phyloP scores from a whole-genome alignment of 2,113 vertebrate species.

The Ondatra zibethicus region DNA sequence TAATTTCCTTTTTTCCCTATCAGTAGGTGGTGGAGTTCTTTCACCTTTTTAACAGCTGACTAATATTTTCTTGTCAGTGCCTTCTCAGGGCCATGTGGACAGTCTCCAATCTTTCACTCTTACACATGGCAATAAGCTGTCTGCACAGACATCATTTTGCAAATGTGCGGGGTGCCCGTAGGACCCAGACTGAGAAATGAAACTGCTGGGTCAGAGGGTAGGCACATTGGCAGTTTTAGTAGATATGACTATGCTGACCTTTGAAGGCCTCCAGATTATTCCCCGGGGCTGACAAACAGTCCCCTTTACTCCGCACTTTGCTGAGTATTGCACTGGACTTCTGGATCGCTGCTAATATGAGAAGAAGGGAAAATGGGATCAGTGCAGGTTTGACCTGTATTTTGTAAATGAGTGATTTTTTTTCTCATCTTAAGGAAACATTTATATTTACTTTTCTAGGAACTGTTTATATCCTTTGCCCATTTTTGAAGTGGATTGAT shows the following conservation, averaged over 20 bases:
- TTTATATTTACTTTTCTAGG: slow-evolving; percentile 36
- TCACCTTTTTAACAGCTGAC: slow-evolving; percentile 22
- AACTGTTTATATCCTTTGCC: not conserved
- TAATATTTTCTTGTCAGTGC: not conserved
- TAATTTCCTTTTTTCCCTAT: not conserved
- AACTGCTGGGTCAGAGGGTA: slow-evolving; percentile 39
- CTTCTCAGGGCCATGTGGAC: not conserved
- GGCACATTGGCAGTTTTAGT: slow-evolving; percentile 62
- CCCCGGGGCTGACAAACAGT: slow-evolving; percentile 30
- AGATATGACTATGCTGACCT: slow-evolving; percentile 56
- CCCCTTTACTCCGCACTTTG: not conserved
- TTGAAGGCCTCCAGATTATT: slow-evolving; percentile 35
- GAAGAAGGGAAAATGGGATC: not conserved
- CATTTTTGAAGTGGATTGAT: slow-evolving; percentile 17
- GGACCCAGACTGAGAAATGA: slow-evolving; percentile 36
- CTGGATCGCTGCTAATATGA: slow-evolving; percentile 40
- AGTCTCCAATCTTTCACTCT: slow-evolving; percentile 9
- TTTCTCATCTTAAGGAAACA: not conserved
- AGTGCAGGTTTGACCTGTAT: not conserved
- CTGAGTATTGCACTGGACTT: slow-evolving; percentile 12
- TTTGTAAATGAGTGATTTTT: not conserved
- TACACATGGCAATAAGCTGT: not conserved
- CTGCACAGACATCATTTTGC: slow-evolving; percentile 26
- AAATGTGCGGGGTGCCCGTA: not conserved
- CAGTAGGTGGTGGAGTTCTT: not conserved